Evolutionary conservation across 1,140 invertebrate species (phyloP).

Genomic region (Scaptodrosophila lebanonensis): DNA sequence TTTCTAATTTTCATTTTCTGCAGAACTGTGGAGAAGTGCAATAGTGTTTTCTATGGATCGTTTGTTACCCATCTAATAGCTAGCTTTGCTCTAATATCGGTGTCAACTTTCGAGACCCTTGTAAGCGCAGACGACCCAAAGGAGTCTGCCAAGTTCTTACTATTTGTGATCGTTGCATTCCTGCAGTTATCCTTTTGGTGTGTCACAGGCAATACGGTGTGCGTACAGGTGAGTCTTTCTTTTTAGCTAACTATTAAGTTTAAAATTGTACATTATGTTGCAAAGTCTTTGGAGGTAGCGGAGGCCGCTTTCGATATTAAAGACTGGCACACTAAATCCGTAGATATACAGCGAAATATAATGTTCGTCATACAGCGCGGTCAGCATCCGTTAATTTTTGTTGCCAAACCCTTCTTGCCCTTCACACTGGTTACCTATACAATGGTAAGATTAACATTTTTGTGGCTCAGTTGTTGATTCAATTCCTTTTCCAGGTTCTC

Average conservation of each 20-base stretch:
- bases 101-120: conserved; percentile 57
- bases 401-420: conserved; percentile 43
- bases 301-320: conserved; percentile 50
- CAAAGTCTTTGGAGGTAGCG: conserved; percentile 52
- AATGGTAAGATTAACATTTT: conserved; percentile 46
- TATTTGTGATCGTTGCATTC: conserved; percentile 46
- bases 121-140: conserved; percentile 46
- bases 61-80: conserved; percentile 54
- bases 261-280: neutral
- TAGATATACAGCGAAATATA: conserved; percentile 43
- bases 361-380: conserved; percentile 49
- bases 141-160: conserved; percentile 47
- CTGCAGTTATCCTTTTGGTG: conserved; percentile 61
- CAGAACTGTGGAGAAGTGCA: conserved; percentile 39
- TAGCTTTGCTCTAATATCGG: conserved; percentile 55
- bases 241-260: neutral
- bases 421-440: conserved; percentile 57
- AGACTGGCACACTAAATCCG: conserved; percentile 47
- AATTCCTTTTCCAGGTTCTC: conserved; percentile 28
- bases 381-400: conserved; percentile 51
- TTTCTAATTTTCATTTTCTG: neutral
- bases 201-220: conserved; percentile 42
- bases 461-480: neutral
- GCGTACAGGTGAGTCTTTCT: conserved; percentile 28
- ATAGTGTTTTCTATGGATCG: conserved; percentile 40